A percentile compares a stretch with the other conserved stretches of the same genome.
Conservation (phyloP, 2,888 invertebrate species). For the Tupiocoris notatus region DNA sequence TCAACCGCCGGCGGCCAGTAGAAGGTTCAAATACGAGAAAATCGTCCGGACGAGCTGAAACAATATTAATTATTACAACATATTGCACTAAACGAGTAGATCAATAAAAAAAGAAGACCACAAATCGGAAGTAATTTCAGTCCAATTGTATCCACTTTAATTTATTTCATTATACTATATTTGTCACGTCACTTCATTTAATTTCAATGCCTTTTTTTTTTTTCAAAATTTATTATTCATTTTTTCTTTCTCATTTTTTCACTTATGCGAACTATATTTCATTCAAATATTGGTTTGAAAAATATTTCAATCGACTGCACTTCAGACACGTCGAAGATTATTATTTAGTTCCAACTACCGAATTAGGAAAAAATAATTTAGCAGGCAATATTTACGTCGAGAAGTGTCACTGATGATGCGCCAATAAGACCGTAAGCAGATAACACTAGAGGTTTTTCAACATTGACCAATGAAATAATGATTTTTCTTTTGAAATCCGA, state of each 20-base stretch:
- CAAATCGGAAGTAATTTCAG: neutral
- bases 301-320: no score
- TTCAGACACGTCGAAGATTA: no score
- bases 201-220: neutral
- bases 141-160: neutral
- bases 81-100: no score
- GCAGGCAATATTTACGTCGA: neutral
- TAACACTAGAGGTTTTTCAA: neutral
- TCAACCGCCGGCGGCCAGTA: neutral
- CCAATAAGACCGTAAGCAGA: neutral
- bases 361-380: neutral
- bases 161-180: neutral
- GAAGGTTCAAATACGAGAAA: neutral
- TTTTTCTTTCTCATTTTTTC: no score
- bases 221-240: no score
- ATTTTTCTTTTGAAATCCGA: constrained; percentile 3
- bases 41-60: neutral
- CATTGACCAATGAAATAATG: neutral
- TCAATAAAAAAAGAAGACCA: neutral
- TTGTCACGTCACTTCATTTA: neutral
- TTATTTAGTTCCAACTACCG: no score
- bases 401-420: neutral
- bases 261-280: no score
- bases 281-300: no score
- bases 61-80: neutral